Base-by-base conservation (phyloP, 1,140 invertebrate genomes). In the Galleria mellonella region DNA sequence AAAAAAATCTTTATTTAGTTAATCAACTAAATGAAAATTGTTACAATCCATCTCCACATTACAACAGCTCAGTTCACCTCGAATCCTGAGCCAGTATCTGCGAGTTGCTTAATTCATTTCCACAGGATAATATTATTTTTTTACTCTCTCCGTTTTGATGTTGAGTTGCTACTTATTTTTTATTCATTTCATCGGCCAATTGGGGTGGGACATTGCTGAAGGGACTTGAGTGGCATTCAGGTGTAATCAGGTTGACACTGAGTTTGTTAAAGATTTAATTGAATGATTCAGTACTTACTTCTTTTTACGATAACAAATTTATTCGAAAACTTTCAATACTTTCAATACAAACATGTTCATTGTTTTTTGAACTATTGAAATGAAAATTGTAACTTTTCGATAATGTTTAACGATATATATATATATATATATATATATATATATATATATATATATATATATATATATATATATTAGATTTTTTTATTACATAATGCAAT, bases 51-150 rank as follows among this genome's bases (percentile, higher is more conserved):
- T 37, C 44, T 74, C 75, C 60, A 62, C 37, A 60, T 32, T 45
- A 17, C 0, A 6, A 4, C 14, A 29, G 31, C 45, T 32, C 29
- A 36, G 45, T 55, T 53, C 51, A 58, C 47, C 47, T 57, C 55
- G 55, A 62, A 67, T 66, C 58, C 65, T 39, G 51, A 45, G 46
- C 70, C 54, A 62, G 72, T 81, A 82, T 84, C 76, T 70, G 63
- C 45, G 69, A 74, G 73, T 65, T 72, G 70, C 76, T 84, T 84
- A 84, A 84, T 84, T 84, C 81, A 82, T 84, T 83, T 84, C 75
- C 72, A 73, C 67, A 55, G 78, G 81, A 85, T 85, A 83, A 85
- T 85, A 85, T 85, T 85, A 85, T 85, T 85, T 85, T 85, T 84
- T 82, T 84, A 81, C 81, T 76, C 75, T 76, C 76, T 60, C 45